phyloP scores from a whole-genome alignment of 2,888 invertebrate species.

The Kryphioiulus occultus region DNA sequence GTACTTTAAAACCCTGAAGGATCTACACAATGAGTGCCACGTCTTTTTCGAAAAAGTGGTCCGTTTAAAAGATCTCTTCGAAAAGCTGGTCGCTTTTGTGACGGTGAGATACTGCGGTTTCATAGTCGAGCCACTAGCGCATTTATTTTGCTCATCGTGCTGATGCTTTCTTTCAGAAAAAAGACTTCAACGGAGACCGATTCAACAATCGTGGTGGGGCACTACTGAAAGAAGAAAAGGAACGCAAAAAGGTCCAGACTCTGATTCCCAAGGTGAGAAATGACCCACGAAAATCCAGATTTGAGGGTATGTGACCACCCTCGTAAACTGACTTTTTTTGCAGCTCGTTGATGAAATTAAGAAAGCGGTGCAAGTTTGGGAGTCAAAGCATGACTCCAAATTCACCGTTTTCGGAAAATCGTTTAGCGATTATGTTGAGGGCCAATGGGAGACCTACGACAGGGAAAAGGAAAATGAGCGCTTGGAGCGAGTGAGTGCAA shows the following conservation, averaged over 20 bases:
- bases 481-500: background rate
- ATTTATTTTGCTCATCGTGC: background rate
- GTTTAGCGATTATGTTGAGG: background rate
- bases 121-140: background rate
- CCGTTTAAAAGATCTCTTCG: background rate
- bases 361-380: background rate
- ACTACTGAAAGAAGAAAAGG: constrained; percentile 43
- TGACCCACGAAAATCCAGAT: background rate
- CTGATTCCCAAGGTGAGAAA: constrained; percentile 46
- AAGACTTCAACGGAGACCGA: background rate
- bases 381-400: background rate
- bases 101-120: background rate
- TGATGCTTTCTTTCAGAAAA: background rate
- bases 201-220: constrained; percentile 43
- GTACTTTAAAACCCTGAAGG: background rate
- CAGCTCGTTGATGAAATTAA: background rate
- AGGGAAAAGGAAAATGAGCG: constrained; percentile 45
- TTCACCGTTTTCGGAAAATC: constrained; percentile 21
- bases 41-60: background rate
- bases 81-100: background rate
- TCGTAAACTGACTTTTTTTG: background rate
- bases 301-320: too few species aligned
- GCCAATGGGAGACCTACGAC: constrained; percentile 33
- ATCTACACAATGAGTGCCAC: background rate
- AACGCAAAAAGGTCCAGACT: background rate